Conservation (phyloP, 1,140 invertebrate genomes). For the Drosophila nannoptera region DNA sequence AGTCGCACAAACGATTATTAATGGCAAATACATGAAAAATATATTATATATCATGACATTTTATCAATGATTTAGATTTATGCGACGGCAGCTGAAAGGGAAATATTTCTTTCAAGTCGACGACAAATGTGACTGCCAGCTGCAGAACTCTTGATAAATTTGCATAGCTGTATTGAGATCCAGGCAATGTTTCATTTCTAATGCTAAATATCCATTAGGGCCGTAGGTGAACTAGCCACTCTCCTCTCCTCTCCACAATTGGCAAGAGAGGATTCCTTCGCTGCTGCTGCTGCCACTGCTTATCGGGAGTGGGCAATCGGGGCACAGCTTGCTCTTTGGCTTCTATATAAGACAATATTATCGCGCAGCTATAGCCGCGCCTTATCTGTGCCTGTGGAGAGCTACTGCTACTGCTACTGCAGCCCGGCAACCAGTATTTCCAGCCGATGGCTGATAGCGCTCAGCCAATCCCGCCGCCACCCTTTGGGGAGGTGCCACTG, state of each 20-base stretch:
- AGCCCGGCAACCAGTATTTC: constrained; percentile 27
- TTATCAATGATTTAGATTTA: constrained; percentile 61
- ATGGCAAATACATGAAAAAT: constrained; percentile 41
- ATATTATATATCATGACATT: constrained; percentile 41
- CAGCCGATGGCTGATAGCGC: constrained; percentile 52
- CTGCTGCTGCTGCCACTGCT: constrained; percentile 7
- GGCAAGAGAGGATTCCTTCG: constrained; percentile 1
- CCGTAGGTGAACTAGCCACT: too few relatives aligned
- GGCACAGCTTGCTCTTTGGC: constrained; percentile 67
- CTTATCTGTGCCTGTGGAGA: constrained; percentile 39
- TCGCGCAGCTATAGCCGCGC: constrained; percentile 11
- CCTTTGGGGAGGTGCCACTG: constrained; percentile 69
- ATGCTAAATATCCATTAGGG: too few relatives aligned
- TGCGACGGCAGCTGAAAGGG: constrained; percentile 32
- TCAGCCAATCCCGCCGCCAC: constrained; percentile 25
- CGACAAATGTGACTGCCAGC: too few relatives aligned
- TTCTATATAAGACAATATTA: constrained; percentile 34
- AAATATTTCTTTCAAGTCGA: constrained; percentile 9
- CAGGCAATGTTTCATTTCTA: too few relatives aligned
- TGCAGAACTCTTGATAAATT: too few relatives aligned
- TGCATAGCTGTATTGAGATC: too few relatives aligned
- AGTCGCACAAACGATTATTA: constrained; percentile 54
- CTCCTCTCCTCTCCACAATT: too few relatives aligned
- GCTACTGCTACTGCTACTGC: constrained; percentile 13
- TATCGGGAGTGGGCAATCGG: constrained; percentile 56